Evolutionary conservation across 2,888 invertebrate genomes (phyloP).

Genomic region (Lathronympha strigana): DNA sequence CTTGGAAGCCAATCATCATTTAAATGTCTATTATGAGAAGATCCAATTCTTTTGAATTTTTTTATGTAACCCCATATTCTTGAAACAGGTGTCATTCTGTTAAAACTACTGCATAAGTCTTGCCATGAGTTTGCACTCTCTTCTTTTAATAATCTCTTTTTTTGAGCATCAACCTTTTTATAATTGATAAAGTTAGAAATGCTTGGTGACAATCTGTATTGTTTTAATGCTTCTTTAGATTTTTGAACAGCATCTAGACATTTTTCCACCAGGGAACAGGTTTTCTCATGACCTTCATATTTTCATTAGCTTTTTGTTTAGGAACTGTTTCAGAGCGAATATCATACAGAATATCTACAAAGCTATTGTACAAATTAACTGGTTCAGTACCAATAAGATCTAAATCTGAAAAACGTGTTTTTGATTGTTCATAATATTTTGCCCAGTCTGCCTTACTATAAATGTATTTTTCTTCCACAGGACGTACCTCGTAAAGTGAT

Average conservation of each 20-base stretch:
- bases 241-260: slow-evolving; percentile 24
- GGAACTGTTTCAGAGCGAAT: slow-evolving; percentile 31
- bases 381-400: slow-evolving; percentile 20
- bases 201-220: slow-evolving; percentile 31
- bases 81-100: slow-evolving; percentile 40
- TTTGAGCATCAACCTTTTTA: slow-evolving; percentile 42
- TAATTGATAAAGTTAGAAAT: slow-evolving; percentile 42
- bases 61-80: slow-evolving; percentile 4
- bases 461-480: slow-evolving; percentile 5
- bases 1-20: background rate
- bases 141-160: slow-evolving; percentile 40
- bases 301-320: background rate
- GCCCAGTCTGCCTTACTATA: slow-evolving; percentile 40
- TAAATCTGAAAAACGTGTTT: slow-evolving; percentile 31
- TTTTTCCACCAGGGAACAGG: background rate
- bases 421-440: slow-evolving; percentile 36
- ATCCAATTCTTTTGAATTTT: background rate
- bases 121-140: slow-evolving; percentile 40
- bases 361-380: slow-evolving; percentile 28
- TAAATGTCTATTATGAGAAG: background rate
- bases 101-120: slow-evolving; percentile 41
- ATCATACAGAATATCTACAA: slow-evolving; percentile 28
- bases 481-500: background rate
- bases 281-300: slow-evolving; percentile 35
- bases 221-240: slow-evolving; percentile 28